Evolutionary conservation across 2,888 invertebrate genomes (phyloP).

Genomic region (Synergus laeviventris): DNA sequence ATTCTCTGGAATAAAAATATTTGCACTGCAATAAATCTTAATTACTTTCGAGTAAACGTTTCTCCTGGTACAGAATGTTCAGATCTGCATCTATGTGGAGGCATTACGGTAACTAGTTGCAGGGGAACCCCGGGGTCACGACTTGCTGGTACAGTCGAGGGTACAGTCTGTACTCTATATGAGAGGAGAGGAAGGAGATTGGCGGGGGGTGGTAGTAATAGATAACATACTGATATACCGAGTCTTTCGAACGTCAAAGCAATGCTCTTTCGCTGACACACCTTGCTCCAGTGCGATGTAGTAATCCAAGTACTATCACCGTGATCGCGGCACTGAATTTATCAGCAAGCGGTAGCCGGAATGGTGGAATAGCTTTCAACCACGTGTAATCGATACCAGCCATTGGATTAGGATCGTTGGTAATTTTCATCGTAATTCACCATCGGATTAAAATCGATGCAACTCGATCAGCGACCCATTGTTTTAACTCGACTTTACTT

Average conservation of each 20-base stretch:
- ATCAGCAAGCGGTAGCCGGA: constrained; percentile 35
- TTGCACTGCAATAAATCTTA: constrained; percentile 35
- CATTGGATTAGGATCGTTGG: constrained; percentile 37
- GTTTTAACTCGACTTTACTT: constrained; percentile 20
- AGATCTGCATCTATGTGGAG: constrained; percentile 38
- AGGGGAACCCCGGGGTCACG: constrained; percentile 33
- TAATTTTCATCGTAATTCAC: constrained; percentile 38
- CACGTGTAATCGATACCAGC: constrained; percentile 25
- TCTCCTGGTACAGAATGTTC: constrained; percentile 33
- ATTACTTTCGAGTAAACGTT: constrained; percentile 38
- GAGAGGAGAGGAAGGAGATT: background rate
- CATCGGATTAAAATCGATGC: constrained; percentile 30
- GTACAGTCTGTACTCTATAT: background rate
- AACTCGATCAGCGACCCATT: constrained; percentile 26
- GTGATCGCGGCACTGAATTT: constrained; percentile 20
- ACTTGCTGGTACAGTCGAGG: constrained; percentile 1
- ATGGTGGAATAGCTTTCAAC: constrained; percentile 31
- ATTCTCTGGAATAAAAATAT: constrained; percentile 22
- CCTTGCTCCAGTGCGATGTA: constrained; percentile 37
- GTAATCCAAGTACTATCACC: constrained; percentile 31
- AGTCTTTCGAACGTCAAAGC: constrained; percentile 32
- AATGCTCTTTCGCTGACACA: constrained; percentile 33
- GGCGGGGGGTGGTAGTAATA: constrained; percentile 11
- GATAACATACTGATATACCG: constrained; percentile 34
- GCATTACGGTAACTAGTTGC: constrained; percentile 36